phyloP scores from a whole-genome alignment of 2,113 vertebrate species.

The Semnopithecus entellus region DNA sequence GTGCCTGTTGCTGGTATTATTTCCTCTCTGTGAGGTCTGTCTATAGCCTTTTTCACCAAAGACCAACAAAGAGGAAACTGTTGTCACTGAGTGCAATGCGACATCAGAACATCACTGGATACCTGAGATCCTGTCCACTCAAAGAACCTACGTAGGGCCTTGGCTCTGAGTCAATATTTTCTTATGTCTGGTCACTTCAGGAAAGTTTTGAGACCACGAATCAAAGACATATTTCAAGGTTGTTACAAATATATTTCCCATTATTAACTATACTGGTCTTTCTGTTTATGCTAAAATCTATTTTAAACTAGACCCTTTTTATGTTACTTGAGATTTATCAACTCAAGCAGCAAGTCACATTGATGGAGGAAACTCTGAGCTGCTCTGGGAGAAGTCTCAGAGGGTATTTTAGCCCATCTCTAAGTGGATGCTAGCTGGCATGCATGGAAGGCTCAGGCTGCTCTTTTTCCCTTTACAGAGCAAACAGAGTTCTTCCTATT shows the following conservation, averaged over 20 bases:
- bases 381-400: accelerated
- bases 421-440: accelerated
- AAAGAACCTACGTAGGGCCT: background rate
- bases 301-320: background rate
- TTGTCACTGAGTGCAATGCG: background rate
- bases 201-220: background rate
- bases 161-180: background rate
- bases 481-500: conserved; percentile 99
- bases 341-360: accelerated
- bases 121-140: background rate
- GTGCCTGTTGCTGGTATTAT: background rate
- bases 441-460: background rate
- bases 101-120: background rate
- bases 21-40: background rate
- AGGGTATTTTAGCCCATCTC: background rate
- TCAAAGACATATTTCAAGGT: background rate
- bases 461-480: conserved; percentile 80
- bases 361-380: background rate
- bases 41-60: background rate
- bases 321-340: background rate
- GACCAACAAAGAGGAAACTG: background rate
- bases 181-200: background rate
- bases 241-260: background rate
- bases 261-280: background rate
- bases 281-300: background rate